Base-by-base conservation (phyloP, 2,888 invertebrate genomes). In the Drosophila seclusa region DNA sequence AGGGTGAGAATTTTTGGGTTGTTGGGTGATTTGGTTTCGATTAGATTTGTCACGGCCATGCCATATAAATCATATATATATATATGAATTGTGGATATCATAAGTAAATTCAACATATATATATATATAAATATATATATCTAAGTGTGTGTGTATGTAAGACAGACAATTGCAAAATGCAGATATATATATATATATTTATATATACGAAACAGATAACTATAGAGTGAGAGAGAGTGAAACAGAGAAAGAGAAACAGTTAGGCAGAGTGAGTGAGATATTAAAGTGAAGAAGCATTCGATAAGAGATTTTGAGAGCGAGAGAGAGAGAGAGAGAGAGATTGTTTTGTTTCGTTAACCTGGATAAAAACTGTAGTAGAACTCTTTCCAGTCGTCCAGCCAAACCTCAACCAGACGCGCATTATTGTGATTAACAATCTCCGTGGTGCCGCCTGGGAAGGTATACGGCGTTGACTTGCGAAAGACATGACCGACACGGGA, bases 351-450 rank as follows among this genome's bases (percentile, higher is more conserved):
- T 68, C 77, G 75, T 90, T 93, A 94, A 98, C 98, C 98, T 96
- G 98, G 98, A 95, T 98, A 98, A 95, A 98, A 98, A 95, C 97
- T 97, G 96, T 98, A 98, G 96, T 98, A 98, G 96, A 99, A 98
- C 94, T 97, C 97, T 95, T 98, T 98, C 97, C 99, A 99, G 92
- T 99, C 98, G 95, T 99, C 99, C 94, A 99, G 96, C 99, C 99
- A 99, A 91, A 99, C 99, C 94, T 99, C 98, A 83, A 98, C 99
- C 92, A 99, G 97, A 90, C 99, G 96, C 93, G 98, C 98, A 94
- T 99, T 98, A 96, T 99, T 99, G 95, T 98, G 98, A 95, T 99
- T 98, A 94, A 99, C 99, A 93, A 99, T 98, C 92, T 96, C 96
- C 94, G 97, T 97, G 90, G 98, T 98, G 92, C 99, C 99, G 90